These are phyloP conservation scores for Lepus timidus DNA, from an alignment of 2,113 vertebrate genomes.

Conservation along the genomic window DNA sequence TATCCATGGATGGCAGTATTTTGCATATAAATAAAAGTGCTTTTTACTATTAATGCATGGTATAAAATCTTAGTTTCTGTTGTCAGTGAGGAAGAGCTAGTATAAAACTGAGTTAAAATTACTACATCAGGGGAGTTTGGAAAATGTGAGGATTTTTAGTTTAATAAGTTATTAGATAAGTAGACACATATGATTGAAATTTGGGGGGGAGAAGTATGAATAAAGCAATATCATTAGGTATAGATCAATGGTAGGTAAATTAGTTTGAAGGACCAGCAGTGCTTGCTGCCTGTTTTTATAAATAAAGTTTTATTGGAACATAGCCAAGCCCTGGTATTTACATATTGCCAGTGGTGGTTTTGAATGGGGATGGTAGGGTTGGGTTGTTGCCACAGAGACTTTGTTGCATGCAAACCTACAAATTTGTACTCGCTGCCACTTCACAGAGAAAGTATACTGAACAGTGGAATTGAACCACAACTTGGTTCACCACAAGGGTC, in stretches of 20 bases:
- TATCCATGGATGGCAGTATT: conserved; percentile 58
- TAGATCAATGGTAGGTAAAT: not conserved
- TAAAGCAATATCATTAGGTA: not conserved
- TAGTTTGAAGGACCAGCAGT: not conserved
- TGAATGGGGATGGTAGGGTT: not conserved
- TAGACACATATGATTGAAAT: not conserved
- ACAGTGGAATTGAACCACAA: not conserved
- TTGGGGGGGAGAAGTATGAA: not conserved
- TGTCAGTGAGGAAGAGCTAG: conserved; percentile 20
- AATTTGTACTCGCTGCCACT: not conserved
- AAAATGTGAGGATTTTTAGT: not conserved
- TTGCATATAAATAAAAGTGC: conserved; percentile 71
- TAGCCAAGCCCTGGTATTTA: not conserved
- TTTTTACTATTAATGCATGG: conserved; percentile 64
- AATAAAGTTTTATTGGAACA: conserved; percentile 41
- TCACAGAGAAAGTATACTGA: not conserved
- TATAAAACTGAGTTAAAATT: conserved; percentile 59
- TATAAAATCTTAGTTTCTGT: conserved; percentile 68
- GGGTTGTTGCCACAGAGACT: not conserved
- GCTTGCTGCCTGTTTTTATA: not conserved
- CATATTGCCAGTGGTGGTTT: not conserved
- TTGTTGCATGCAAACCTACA: not conserved
- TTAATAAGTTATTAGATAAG: conserved; percentile 13
- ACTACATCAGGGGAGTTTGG: conserved; percentile 41
- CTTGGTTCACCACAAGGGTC: not conserved